Conservation (phyloP, 2,888 invertebrate genomes). For the Labia minor region DNA sequence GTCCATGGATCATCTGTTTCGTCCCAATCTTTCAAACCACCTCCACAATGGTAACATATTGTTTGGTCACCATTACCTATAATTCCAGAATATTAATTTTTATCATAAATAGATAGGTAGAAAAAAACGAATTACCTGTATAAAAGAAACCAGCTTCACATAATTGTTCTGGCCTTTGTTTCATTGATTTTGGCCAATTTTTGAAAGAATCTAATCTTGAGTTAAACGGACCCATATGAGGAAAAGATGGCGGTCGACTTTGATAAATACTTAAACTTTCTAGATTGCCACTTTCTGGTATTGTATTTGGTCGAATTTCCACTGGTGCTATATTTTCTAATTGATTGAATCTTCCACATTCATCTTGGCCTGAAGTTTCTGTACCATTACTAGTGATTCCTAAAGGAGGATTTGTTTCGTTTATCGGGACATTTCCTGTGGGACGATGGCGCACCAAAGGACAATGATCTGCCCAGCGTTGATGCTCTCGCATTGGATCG, state of each 20-base stretch:
- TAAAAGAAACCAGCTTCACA: constrained; percentile 90
- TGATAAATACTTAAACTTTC: constrained; percentile 35
- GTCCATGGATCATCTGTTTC: constrained; percentile 85
- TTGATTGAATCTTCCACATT: constrained; percentile 38
- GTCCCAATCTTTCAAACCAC: constrained; percentile 89
- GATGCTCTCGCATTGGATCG: constrained; percentile 68
- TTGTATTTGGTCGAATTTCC: constrained; percentile 35
- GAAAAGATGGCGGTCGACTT: constrained; percentile 49
- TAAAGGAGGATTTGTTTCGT: constrained; percentile 19
- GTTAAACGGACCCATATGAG: constrained; percentile 57
- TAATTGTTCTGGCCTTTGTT: constrained; percentile 66
- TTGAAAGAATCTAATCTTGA: constrained; percentile 59
- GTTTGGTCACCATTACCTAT: constrained; percentile 67
- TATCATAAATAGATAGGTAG: too few relatives aligned
- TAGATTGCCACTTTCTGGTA: constrained; percentile 30
- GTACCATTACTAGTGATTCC: constrained; percentile 35
- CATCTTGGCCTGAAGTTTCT: constrained; percentile 38
- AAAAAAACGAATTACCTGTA: constrained; percentile 45
- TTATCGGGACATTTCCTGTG: constrained; percentile 52
- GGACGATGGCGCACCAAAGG: constrained; percentile 56
- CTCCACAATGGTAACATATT: constrained; percentile 86
- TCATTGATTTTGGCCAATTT: constrained; percentile 71
- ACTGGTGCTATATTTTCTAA: constrained; percentile 23
- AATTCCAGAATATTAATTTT: constrained; percentile 16
- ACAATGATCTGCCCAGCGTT: constrained; percentile 69